A percentile compares a stretch with the other conserved stretches of the same genome.
phyloP scores from a whole-genome alignment of 2,113 vertebrate species.

The Podilymbus podiceps region DNA sequence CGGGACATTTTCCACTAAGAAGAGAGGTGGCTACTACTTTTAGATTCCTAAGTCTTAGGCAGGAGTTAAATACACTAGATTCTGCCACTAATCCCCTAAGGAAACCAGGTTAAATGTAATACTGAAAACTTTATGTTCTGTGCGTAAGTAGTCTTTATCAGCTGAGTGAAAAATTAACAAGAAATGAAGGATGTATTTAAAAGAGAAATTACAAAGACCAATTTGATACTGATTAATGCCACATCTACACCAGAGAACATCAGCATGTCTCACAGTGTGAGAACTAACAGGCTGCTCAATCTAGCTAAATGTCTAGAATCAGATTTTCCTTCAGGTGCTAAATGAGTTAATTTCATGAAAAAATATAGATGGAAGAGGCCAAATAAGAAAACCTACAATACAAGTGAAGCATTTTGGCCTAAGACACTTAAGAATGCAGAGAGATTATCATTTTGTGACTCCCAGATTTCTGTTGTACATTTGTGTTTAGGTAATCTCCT shows the following conservation, averaged over 20 bases:
- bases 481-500: not conserved
- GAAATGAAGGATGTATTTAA: not conserved
- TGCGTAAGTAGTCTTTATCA: not conserved
- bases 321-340: not conserved
- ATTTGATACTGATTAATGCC: not conserved
- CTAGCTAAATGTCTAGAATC: not conserved
- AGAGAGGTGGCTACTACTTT: not conserved
- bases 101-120: not conserved
- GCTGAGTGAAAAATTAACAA: not conserved
- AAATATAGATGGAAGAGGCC: not conserved
- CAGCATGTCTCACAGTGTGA: not conserved
- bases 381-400: not conserved
- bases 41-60: not conserved
- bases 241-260: not conserved
- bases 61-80: not conserved
- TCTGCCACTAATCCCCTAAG: not conserved
- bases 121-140: not conserved
- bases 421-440: not conserved
- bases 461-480: not conserved
- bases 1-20: not conserved
- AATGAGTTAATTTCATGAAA: not conserved
- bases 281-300: not conserved
- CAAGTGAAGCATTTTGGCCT: not conserved
- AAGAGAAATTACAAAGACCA: not conserved
- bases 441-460: not conserved